phyloP scores from a whole-genome alignment of 2,797 vertebrate genomes.

The Taenioides sp. region DNA sequence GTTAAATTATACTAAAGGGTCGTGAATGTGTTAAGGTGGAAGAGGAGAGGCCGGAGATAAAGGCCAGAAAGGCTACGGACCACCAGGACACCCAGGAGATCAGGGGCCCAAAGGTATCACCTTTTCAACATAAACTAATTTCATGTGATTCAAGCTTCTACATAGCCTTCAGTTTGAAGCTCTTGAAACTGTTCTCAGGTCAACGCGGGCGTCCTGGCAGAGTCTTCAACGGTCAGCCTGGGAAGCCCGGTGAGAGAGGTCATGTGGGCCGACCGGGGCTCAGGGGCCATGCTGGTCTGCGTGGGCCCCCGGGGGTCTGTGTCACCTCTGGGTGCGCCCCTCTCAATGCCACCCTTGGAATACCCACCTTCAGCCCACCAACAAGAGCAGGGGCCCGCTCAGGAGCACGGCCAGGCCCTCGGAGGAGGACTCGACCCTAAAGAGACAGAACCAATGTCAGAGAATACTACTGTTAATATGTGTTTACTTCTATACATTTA shows the following conservation, averaged over 20 bases:
- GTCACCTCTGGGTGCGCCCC: slow-evolving; percentile 74
- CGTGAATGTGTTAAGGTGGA: slow-evolving; percentile 66
- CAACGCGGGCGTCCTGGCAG: slow-evolving; percentile 76
- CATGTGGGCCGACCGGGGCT: slow-evolving; percentile 74
- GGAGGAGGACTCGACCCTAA: slow-evolving; percentile 71
- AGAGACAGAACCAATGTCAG: slow-evolving; percentile 25
- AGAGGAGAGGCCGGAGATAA: slow-evolving; percentile 72
- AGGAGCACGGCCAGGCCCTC: slow-evolving; percentile 59
- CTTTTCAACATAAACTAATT: neutral
- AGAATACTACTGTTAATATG: slow-evolving; percentile 55
- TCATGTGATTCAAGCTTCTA: slow-evolving; percentile 3
- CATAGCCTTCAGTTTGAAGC: slow-evolving; percentile 15
- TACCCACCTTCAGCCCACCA: neutral
- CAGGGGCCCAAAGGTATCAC: slow-evolving; percentile 70
- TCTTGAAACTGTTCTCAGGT: slow-evolving; percentile 67
- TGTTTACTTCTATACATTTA: slow-evolving; percentile 47
- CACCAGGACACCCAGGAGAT: slow-evolving; percentile 70
- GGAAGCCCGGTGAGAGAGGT: slow-evolving; percentile 76
- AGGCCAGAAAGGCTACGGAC: slow-evolving; percentile 66
- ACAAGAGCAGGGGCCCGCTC: slow-evolving; percentile 36
- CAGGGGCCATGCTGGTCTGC: slow-evolving; percentile 76
- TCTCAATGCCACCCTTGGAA: slow-evolving; percentile 42
- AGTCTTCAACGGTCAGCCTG: slow-evolving; percentile 78
- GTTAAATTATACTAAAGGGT: neutral
- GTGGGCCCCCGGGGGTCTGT: slow-evolving; percentile 80